Percentiles rank a stretch among this genome's conserved stretches.
Evolutionary conservation across 2,888 invertebrate species (phyloP).

Genomic region (Priocnemis perturbator): DNA sequence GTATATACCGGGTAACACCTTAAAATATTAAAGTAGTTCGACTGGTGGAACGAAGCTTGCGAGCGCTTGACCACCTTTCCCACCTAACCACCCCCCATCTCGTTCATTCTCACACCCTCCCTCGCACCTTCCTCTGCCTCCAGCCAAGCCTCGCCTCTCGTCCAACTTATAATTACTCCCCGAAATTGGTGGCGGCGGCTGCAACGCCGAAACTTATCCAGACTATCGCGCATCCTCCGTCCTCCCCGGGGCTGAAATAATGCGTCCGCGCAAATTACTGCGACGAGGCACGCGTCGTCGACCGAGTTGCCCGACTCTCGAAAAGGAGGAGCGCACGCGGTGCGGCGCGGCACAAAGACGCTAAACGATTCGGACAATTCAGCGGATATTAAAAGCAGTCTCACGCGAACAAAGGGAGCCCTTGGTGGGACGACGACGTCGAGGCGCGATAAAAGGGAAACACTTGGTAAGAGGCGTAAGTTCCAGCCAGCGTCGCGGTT

Average conservation of each 20-base stretch:
- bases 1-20: slow-evolving; percentile 51
- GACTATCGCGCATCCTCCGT: slow-evolving; percentile 38
- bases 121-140: neutral
- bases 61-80: slow-evolving; percentile 44
- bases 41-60: slow-evolving; percentile 14
- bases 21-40: slow-evolving; percentile 63
- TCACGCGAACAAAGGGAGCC: slow-evolving; percentile 7
- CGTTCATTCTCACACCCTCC: slow-evolving; percentile 1
- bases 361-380: slow-evolving; percentile 17
- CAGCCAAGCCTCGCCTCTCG: slow-evolving; percentile 16
- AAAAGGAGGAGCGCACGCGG: too few species aligned
- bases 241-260: slow-evolving; percentile 31
- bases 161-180: slow-evolving; percentile 56
- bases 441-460: neutral
- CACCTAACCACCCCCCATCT: slow-evolving; percentile 6
- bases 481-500: slow-evolving; percentile 19
- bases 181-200: slow-evolving; percentile 43
- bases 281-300: neutral
- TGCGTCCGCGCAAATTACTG: slow-evolving; percentile 34
- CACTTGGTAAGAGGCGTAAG: slow-evolving; percentile 20
- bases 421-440: slow-evolving; percentile 13
- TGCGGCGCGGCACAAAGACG: slow-evolving; percentile 3
- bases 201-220: slow-evolving; percentile 36
- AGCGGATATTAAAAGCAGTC: slow-evolving; percentile 26
- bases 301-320: neutral